A percentile compares a stretch with the other conserved stretches of the same genome.
Conservation (phyloP, 2,797 vertebrate species). For the Schizothorax lantsangensis region DNA sequence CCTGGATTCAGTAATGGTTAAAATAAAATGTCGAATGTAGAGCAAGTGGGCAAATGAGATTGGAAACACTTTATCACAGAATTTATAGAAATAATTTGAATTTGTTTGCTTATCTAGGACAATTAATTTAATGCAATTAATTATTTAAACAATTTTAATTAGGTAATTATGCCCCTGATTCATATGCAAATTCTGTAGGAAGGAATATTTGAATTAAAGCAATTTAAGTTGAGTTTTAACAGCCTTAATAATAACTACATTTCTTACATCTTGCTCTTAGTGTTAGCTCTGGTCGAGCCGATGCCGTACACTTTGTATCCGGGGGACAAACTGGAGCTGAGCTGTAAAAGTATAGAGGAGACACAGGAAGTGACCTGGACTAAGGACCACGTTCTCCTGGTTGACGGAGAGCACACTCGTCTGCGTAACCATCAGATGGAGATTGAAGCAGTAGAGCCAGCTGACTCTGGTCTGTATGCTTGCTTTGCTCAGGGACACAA, state of each 20-base stretch:
- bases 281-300: slow-evolving; percentile 80
- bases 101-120: not conserved
- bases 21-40: no score
- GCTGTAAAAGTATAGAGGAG: slow-evolving; percentile 85
- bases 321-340: slow-evolving; percentile 88
- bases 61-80: no score
- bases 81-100: not conserved
- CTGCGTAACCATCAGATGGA: slow-evolving; percentile 88
- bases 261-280: not conserved
- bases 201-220: no score
- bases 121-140: not conserved
- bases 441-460: slow-evolving; percentile 86
- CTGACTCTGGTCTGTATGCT: slow-evolving; percentile 90
- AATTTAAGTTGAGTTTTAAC: no score
- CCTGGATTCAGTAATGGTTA: no score
- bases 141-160: not conserved
- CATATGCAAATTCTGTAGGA: no score
- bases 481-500: slow-evolving; percentile 88
- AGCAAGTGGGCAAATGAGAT: no score
- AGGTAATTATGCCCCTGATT: not conserved
- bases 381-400: slow-evolving; percentile 85
- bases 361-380: slow-evolving; percentile 92
- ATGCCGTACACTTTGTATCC: slow-evolving; percentile 83
- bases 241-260: not conserved
- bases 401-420: slow-evolving; percentile 87